These are phyloP conservation scores for Mesorhabditis spiculigera DNA, from an alignment of 2,888 invertebrate genomes.

Conservation along the genomic window DNA sequence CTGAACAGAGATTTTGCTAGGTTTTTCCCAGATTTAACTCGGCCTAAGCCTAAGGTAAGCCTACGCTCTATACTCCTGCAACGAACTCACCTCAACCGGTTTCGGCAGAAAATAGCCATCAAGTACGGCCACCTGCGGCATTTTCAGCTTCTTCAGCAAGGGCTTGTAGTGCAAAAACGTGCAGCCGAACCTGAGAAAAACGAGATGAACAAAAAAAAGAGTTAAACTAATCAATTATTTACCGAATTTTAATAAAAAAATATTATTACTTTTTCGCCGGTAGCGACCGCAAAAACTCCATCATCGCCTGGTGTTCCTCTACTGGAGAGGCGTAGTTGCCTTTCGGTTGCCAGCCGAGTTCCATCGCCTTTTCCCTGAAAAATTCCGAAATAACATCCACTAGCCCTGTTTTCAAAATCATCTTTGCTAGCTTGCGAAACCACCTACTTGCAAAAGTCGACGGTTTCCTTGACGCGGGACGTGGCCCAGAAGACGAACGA, in stretches of 20 bases:
- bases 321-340: constrained; percentile 25
- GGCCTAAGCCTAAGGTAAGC: not conserved
- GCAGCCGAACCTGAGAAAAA: constrained; percentile 26
- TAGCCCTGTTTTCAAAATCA: not conserved
- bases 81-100: constrained; percentile 8
- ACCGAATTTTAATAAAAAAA: no score
- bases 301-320: constrained; percentile 41
- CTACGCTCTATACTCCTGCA: not conserved
- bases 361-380: constrained; percentile 42
- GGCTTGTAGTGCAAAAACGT: constrained; percentile 40
- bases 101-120: constrained; percentile 52
- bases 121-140: constrained; percentile 49
- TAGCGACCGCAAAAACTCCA: constrained; percentile 38
- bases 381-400: constrained; percentile 26
- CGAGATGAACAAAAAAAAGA: not conserved
- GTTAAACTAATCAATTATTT: no score
- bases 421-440: no score
- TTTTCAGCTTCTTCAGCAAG: constrained; percentile 38
- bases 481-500: constrained; percentile 48
- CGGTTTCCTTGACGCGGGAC: constrained; percentile 20
- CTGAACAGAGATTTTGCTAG: not conserved
- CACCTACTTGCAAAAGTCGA: not conserved
- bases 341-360: constrained; percentile 44
- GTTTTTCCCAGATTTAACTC: not conserved
- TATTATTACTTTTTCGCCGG: constrained; percentile 39